Evolutionary conservation across 2,113 vertebrate genomes (phyloP).

Genomic region (cattle (Bos taurus)): ARS-UCD2.0 NC_037333.1:79051001-79051500

Average conservation of each 20-base stretch:
- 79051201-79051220: neutral
- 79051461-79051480: neutral
- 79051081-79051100: neutral
- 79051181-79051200: neutral
- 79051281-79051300: neutral
- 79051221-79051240: neutral
- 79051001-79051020: neutral
- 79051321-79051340: neutral
- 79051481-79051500: neutral
- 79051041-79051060: neutral
- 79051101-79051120: neutral
- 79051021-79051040: neutral
- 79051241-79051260: neutral
- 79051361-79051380: neutral
- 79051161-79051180: neutral
- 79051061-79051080: accelerated
- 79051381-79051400: neutral
- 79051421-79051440: neutral
- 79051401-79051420: neutral
- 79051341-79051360: neutral
- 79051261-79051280: neutral
- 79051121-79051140: neutral
- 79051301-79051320: neutral
- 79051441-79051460: neutral
- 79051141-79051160: neutral